Percentiles rank a stretch among this genome's conserved stretches.
phyloP scores from a whole-genome alignment of 1,140 invertebrate species.

The Zaprionus tsacasi region DNA sequence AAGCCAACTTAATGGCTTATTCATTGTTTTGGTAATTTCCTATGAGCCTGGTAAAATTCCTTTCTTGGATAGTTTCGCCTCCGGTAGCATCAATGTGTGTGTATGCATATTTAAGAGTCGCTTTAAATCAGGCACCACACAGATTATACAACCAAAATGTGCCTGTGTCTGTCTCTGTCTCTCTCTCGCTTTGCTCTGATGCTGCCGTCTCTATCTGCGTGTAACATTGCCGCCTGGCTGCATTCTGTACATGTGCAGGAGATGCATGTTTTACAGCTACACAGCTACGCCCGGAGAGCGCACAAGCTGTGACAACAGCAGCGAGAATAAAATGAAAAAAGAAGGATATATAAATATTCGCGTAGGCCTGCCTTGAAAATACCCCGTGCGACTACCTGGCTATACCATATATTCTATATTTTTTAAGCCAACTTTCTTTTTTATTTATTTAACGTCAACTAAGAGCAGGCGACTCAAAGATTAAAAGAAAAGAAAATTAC shows the following conservation, averaged over 20 bases:
- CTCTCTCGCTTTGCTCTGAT: background rate
- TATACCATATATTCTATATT: background rate
- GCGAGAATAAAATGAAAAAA: constrained; percentile 28
- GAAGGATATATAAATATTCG: constrained; percentile 15
- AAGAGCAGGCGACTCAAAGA: no score
- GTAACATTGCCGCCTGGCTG: constrained; percentile 76
- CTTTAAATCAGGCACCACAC: constrained; percentile 24
- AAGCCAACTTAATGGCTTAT: constrained; percentile 42
- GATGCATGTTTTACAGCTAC: constrained; percentile 61
- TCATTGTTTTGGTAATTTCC: constrained; percentile 24
- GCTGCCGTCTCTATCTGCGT: constrained; percentile 33
- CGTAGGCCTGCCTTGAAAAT: background rate
- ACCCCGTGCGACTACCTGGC: background rate
- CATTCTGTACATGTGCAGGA: constrained; percentile 69
- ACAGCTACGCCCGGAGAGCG: constrained; percentile 48
- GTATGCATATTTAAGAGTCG: constrained; percentile 21
- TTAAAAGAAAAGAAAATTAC: no score
- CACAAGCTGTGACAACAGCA: constrained; percentile 37
- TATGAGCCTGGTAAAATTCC: constrained; percentile 22
- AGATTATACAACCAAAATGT: constrained; percentile 47
- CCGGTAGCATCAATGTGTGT: background rate
- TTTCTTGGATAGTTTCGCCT: constrained; percentile 2
- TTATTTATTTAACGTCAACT: no score
- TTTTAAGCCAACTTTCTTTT: background rate
- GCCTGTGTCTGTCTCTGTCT: constrained; percentile 2